Evolutionary conservation across 1,140 invertebrate genomes (phyloP).

Genomic region (Euglossa dilemma): DNA sequence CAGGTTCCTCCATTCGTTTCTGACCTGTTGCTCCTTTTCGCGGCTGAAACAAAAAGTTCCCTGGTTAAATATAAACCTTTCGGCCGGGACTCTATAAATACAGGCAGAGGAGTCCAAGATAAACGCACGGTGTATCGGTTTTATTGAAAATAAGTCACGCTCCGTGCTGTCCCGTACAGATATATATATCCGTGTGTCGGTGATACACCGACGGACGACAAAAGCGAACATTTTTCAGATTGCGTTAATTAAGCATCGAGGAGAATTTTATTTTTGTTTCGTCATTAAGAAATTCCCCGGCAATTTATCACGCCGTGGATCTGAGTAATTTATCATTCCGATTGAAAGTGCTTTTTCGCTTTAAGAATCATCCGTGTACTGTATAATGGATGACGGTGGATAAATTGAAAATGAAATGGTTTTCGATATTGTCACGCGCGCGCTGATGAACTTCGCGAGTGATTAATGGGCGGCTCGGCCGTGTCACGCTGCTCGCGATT

Average conservation of each 20-base stretch:
- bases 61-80: slow-evolving; percentile 22
- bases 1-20: slow-evolving; percentile 71
- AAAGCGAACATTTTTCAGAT: background rate
- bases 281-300: background rate
- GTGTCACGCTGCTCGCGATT: background rate
- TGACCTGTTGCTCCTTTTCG: slow-evolving; percentile 72
- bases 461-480: slow-evolving; percentile 24
- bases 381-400: slow-evolving; percentile 14
- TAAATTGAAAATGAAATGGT: slow-evolving; percentile 47
- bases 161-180: background rate
- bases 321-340: slow-evolving; percentile 6
- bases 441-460: slow-evolving; percentile 22
- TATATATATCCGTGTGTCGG: too few species aligned
- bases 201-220: background rate
- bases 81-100: background rate
- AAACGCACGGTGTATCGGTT: background rate
- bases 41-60: slow-evolving; percentile 59
- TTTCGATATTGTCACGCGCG: slow-evolving; percentile 37
- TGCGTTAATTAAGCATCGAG: slow-evolving; percentile 3
- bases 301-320: slow-evolving; percentile 7
- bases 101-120: background rate
- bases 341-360: background rate
- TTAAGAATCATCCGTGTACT: slow-evolving; percentile 17
- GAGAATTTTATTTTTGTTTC: slow-evolving; percentile 1
- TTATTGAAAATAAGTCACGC: background rate